Evolutionary conservation across 2,797 vertebrate species (phyloP), one percentile per base, ranked within the genome.

Genomic region (Glossophaga mutica): DNA sequence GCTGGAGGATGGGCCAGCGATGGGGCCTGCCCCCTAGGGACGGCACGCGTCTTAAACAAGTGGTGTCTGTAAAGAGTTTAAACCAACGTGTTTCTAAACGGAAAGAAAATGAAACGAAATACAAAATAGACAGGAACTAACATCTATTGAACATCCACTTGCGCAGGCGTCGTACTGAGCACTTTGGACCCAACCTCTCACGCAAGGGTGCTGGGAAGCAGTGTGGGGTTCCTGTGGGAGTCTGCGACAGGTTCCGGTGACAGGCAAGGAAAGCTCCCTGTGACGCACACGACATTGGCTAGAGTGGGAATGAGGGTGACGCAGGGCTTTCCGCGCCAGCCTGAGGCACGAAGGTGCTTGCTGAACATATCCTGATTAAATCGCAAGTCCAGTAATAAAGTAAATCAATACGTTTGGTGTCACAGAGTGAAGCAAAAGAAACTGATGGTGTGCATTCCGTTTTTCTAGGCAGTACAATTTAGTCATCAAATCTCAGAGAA

Each of bases 351-450:
- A 87, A 62, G 87, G 96, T 87, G 94, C 88, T 11, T 85, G 89
- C 94, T 95, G 96, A 95, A 97, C 97, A 95, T 83, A 96, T 42
- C 18, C 97, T 82, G 65, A 96, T 96, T 94, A 97, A 97, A 95
- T 92, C 97, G 94, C 96, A 94, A 97, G 97, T 81, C 70, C 39
- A 0, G 29, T 81, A 97, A 97, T 90, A n/a, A 96, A 37, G 37
- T 18, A 24, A 16, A 24, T 37, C 24, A 44, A 50, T 22, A 9
- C 55, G 96, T 89, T 32, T 83, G 94, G 95, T 91, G 94, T 55
- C 97, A 91, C 50, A 59, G 95, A 92, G 83, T 29, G 87, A 93
- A 95, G 95, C 89, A 94, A 96, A 96, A 93, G 52, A 52, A 96
- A 84, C 68, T 37, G 55, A 93, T 77, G 87, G 0, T 3, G 87